phyloP scores from a whole-genome alignment of 2,797 vertebrate genomes.

The Microctenopoma stevenorrisi region DNA sequence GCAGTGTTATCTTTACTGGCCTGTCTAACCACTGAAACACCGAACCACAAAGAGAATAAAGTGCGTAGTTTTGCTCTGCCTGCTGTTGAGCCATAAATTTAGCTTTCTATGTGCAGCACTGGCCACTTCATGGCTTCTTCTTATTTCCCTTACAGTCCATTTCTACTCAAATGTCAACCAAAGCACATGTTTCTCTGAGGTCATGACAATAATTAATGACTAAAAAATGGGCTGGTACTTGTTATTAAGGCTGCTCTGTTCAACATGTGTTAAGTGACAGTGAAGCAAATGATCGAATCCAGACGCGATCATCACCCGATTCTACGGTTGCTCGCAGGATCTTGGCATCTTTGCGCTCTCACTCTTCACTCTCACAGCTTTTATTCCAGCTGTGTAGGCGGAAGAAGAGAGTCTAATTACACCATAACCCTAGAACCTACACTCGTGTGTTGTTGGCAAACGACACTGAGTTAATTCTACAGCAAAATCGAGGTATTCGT shows the following conservation, averaged over 20 bases:
- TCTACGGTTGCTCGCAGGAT: too few relatives aligned
- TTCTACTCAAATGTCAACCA: background rate
- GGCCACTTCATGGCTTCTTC: background rate
- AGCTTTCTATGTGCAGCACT: slow-evolving; percentile 9
- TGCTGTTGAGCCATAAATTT: background rate
- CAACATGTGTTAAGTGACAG: too few relatives aligned
- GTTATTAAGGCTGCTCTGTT: background rate
- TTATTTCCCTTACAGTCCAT: background rate
- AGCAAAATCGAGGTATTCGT: background rate
- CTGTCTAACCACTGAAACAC: background rate
- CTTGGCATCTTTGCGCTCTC: too few relatives aligned
- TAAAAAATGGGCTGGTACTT: background rate
- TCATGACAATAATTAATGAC: background rate
- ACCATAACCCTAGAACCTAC: too few relatives aligned
- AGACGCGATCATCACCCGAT: background rate
- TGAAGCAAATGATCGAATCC: too few relatives aligned
- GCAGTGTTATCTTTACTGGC: slow-evolving; percentile 1
- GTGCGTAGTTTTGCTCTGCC: background rate
- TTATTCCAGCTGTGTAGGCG: background rate
- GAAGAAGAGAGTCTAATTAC: background rate
- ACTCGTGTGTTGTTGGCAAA: background rate
- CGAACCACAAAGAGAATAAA: background rate
- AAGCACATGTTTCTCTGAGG: background rate
- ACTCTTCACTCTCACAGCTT: too few relatives aligned
- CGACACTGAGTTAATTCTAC: background rate